Evolutionary conservation across 2,113 vertebrate genomes (phyloP), one percentile per base, ranked within the genome.

Genomic region (Scomber scombrus): DNA sequence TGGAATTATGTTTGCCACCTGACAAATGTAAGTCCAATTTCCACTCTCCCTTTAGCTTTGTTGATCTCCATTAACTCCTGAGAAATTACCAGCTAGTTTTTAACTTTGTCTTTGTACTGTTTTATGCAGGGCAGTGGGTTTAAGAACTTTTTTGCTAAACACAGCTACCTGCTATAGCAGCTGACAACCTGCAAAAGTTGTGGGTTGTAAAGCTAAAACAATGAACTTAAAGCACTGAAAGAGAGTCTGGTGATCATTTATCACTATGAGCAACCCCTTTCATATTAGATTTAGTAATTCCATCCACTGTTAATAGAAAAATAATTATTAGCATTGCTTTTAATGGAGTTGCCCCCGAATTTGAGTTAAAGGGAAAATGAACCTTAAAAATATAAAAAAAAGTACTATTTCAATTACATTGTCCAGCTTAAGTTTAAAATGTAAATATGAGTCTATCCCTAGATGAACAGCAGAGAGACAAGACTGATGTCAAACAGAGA

Each of bases 401-500:
- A 21, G 12, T 11, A 0, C 7, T 69, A 18, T 58, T 57, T 63
- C 34, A 64, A 18, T 18, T 14, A 18, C 19, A 18, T 8, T 49
- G 52, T 21, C n/a, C 19, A 45, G 43, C 26, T 43, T 46, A 65
- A 23, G 14, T 47, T 54, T 14, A 3, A 50, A 49, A 26, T 61
- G 21, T 72, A 46, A 64, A 54, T 65, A 51, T 9, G 43, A 16
- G 13, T 34, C 14, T 69, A 29, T 26, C 18, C 43, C 65, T 19
- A 34, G 67, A 18, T 29, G 18, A 61, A 76, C 61, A 72, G 46
- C 46, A 61, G 21, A 74, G 73, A 71, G n/a, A 46, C 55, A 55
- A 29, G 54, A 51, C 70, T 21, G 21, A 69, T 73, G 68, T 80
- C 51, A 83, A 71, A 55, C 50, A 29, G 58, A 80, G 60, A 66